Evolutionary conservation across 1,140 invertebrate genomes (phyloP), one percentile per base, ranked within the genome.

Genomic region (Ips typographus): DNA sequence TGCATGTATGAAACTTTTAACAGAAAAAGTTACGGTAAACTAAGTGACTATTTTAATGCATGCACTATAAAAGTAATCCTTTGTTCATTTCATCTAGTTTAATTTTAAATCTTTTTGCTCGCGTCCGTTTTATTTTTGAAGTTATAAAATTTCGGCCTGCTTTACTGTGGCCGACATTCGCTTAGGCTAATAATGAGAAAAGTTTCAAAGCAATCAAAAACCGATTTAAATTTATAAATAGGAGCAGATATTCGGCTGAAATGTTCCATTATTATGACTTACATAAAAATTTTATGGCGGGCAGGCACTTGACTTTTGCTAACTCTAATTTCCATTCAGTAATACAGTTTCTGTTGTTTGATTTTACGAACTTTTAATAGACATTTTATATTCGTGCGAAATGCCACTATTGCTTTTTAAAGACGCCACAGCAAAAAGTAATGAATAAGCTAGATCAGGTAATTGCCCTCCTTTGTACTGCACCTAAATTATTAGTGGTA

Each of bases 181-280:
- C 22, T 22, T 22, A 22, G 22, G 22, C 22, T 22, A 22, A 22
- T 22, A 22, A 22, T 59, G 57, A 37, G 39, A 59, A 59, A 59
- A 41, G 37, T 40, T 59, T 43, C n/a, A 3, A 59, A 59, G 57
- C 41, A 59, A 59, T 59, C 57, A 59, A 59, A 59, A 59, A 39
- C 5, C 57, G 41, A 59, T 59, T 59, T 41, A 59, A 41, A 59
- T 59, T 59, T 59, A 59, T 59, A 59, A 59, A 59, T 59, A 59
- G 57, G 41, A 43, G n/a, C 39, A 43, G 8, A 40, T 59, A 59
- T 36, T 22, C 41, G 41, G 4, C 57, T 59, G 42, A 59, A 59
- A 59, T 42, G 57, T 40, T 7, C 38, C 39, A 8, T 59, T 59
- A n/a, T 59, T 43, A 43, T 59, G 57, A 41, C 57, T 6, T 40